Conservation (phyloP, 2,113 vertebrate species). For the Tupaia chinensis region DNA sequence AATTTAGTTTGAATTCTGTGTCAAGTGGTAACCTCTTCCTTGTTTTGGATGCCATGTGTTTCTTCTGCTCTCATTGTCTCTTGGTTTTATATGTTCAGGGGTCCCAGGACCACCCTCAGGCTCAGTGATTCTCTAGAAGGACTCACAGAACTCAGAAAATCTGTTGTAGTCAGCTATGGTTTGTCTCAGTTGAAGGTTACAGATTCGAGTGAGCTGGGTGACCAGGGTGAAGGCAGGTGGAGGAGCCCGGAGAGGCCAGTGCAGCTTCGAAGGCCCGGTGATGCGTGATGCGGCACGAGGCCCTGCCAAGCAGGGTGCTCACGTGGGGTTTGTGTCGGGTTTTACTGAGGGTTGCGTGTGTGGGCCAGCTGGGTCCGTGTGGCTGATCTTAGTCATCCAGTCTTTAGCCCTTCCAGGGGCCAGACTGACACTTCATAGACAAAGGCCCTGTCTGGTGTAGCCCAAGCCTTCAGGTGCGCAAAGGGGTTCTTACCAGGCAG, state of each 20-base stretch:
- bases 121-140: rapidly evolving
- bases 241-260: rapidly evolving
- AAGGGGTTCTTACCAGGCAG: rapidly evolving
- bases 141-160: not conserved
- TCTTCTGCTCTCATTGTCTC: not conserved
- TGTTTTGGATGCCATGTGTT: not conserved
- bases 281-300: rapidly evolving
- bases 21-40: not conserved
- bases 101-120: rapidly evolving
- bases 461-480: not conserved
- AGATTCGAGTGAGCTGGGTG: not conserved
- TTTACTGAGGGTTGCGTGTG: rapidly evolving
- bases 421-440: rapidly evolving
- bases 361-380: rapidly evolving
- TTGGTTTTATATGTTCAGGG: not conserved
- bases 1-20: not conserved
- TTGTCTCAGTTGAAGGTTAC: rapidly evolving
- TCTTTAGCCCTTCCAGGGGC: not conserved
- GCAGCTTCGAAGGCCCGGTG: no score
- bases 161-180: rapidly evolving
- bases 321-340: not conserved
- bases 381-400: not conserved
- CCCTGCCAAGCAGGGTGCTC: rapidly evolving
- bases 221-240: rapidly evolving
- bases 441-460: not conserved